Base-by-base conservation (phyloP, 2,888 invertebrate genomes). In the Chamaedrilus cognettii region DNA sequence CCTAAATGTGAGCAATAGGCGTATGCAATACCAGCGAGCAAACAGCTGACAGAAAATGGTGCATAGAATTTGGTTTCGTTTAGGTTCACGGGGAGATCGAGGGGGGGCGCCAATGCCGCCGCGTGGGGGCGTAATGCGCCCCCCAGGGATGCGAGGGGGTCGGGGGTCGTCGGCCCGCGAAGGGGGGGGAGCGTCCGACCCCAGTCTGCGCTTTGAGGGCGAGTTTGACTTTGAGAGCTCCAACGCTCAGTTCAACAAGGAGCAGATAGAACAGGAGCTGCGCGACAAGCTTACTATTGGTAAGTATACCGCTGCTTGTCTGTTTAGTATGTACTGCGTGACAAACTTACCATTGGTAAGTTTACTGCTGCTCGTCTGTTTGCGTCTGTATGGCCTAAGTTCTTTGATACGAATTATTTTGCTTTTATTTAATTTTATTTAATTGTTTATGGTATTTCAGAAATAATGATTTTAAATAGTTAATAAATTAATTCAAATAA, bases 181-280 rank as follows among this genome's bases (percentile, higher is more conserved):
- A n/a, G 42, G 66, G 71, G 50, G 73, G 73, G 60, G 76, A 35
- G 42, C 11, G 11, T 42, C 42, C 7, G 51, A 34, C 34, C 32
- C 23, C 3, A 57, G 59, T 30, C 88, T 96, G 74, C 95, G 95
- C 85, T 97, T 96, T 84, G 96, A 96, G 75, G 92, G 91, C 77
- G 98, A 99, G 82, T 99, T 95, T 82, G 99, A 99, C 85, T 99
- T 99, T 83, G 98, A 99, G 85, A 93, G 95, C 84, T 96, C 97
- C 68, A 98, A 99, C 85, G 95, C 93, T 51, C 91, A 97, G 85
- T 98, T 98, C 85, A 94, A 96, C 69, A 83, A 82, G 67, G 82
- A 83, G 80, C 94, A 96, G 84, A 87, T 97, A 67, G 90, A 88
- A 80, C 86, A 83, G 78, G 91, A 96, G 82, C 86, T 97, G 70